Base-by-base conservation (phyloP, 2,113 vertebrate species). In the Gymnobelideus leadbeateri region DNA sequence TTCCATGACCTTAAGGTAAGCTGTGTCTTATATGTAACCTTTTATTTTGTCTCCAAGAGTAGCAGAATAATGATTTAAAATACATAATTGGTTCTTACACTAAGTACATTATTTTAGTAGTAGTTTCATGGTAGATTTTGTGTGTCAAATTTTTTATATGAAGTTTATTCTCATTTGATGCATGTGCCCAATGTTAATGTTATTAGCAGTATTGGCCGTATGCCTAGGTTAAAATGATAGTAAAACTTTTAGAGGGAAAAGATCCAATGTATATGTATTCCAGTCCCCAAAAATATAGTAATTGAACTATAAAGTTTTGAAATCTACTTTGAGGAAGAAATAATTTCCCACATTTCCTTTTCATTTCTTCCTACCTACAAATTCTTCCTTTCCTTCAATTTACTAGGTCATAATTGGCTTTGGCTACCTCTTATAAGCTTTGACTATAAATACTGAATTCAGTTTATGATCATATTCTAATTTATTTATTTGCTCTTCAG, bases 1-100 rank as follows among this genome's bases (percentile, higher is more conserved):
- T 99, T 99, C 98, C 99, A 99, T 28, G 99, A 99, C 94, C 98
- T 99, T 92, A 99, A 99, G 99, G 99, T 99, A 98, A 93, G 97
- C 51, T 91, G 0, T 0, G 0, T 57, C 4, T 0, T 0, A 23
- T 93, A 51, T 95, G 55, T 92, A 93, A 49, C 92, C 95, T 95
- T 49, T 0, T 90, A 92, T 91, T 51, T 96, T 97, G 46, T 91
- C 92, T 96, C 28, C 31, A 84, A 97, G 91, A 95, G 53, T 97
- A 96, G 97, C 92, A 43, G 61, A 91, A 91, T 96, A 50, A 55
- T 89, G 91, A 92, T 93, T 61, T 92, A 91, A 91, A 97, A 96
- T 94, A 94, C 61, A 61, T 93, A 11, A 37, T 91, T 96, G 4
- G 6, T 90, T 94, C 96, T 92, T 96, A 93, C 91, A 94, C 89